Evolutionary conservation across 1,140 invertebrate species (phyloP).

Genomic region (Sycobia sp.): DNA sequence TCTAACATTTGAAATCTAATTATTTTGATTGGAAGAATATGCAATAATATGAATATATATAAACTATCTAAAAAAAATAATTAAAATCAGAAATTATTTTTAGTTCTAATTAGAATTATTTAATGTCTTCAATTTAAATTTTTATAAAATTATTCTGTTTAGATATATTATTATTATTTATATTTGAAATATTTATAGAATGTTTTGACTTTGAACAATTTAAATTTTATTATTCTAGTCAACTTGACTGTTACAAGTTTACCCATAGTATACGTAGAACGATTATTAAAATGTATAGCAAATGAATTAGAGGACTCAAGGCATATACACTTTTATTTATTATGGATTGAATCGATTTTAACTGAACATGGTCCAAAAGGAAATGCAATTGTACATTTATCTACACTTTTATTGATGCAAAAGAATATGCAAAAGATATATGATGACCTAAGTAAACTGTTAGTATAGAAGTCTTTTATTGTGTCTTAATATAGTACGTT

Average conservation of each 20-base stretch:
- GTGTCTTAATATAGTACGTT: neutral
- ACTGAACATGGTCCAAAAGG: constrained; percentile 67
- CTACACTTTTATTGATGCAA: constrained; percentile 74
- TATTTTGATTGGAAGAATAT: too few species aligned
- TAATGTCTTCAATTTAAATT: neutral
- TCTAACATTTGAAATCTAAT: too few species aligned
- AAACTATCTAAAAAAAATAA: too few species aligned
- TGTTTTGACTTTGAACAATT: neutral
- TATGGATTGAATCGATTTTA: constrained; percentile 77
- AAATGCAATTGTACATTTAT: constrained; percentile 63
- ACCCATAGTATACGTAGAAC: constrained; percentile 76
- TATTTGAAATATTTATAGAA: neutral
- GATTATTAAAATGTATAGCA: constrained; percentile 73
- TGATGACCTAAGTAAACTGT: constrained; percentile 85
- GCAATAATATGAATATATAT: too few species aligned
- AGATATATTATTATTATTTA: neutral
- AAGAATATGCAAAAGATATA: constrained; percentile 82
- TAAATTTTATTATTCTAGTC: constrained; percentile 66
- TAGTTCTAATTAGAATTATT: too few species aligned
- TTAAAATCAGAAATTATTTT: too few species aligned
- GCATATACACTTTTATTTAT: constrained; percentile 87
- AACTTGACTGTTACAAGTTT: constrained; percentile 73
- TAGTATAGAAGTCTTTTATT: constrained; percentile 56
- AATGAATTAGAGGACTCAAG: constrained; percentile 74
- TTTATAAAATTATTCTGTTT: too few species aligned